Evolutionary conservation across 1,140 invertebrate species (phyloP).

Genomic region (Scaptomyza graminum): DNA sequence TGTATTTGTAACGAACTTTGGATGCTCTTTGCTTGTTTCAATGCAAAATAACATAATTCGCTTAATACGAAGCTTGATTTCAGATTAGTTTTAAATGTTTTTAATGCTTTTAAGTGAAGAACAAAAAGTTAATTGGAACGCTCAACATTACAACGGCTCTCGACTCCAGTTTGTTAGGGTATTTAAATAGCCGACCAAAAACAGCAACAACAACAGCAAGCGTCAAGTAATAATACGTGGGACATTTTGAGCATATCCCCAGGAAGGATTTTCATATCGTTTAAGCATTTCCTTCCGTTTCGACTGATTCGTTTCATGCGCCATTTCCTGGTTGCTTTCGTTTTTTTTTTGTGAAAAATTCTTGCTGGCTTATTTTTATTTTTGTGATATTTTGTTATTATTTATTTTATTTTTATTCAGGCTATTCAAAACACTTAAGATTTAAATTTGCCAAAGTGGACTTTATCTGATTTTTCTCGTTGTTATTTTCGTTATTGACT

Average conservation of each 20-base stretch:
- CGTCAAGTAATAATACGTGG: slow-evolving; percentile 43
- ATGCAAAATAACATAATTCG: not conserved
- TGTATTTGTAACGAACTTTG: not conserved
- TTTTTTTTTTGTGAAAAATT: too few species aligned
- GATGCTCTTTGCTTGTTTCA: not conserved
- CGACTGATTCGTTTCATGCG: slow-evolving; percentile 52
- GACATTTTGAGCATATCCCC: slow-evolving; percentile 45
- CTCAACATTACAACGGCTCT: too few species aligned
- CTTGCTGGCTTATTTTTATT: not conserved
- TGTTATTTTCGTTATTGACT: not conserved
- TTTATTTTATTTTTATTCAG: too few species aligned
- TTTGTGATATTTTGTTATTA: too few species aligned
- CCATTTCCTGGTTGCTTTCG: slow-evolving; percentile 60
- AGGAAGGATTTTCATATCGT: slow-evolving; percentile 59
- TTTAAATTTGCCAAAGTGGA: not conserved
- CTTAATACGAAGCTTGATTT: too few species aligned
- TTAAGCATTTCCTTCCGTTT: slow-evolving; percentile 74
- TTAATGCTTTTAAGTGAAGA: too few species aligned
- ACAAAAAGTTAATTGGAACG: too few species aligned
- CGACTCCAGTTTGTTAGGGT: not conserved
- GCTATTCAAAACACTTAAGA: slow-evolving; percentile 3
- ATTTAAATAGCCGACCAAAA: not conserved
- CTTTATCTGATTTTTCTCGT: not conserved
- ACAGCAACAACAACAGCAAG: slow-evolving; percentile 17
- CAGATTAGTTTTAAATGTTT: too few species aligned